Evolutionary conservation across 2,113 vertebrate species (phyloP).

Genomic region (Carollia perspicillata): DNA sequence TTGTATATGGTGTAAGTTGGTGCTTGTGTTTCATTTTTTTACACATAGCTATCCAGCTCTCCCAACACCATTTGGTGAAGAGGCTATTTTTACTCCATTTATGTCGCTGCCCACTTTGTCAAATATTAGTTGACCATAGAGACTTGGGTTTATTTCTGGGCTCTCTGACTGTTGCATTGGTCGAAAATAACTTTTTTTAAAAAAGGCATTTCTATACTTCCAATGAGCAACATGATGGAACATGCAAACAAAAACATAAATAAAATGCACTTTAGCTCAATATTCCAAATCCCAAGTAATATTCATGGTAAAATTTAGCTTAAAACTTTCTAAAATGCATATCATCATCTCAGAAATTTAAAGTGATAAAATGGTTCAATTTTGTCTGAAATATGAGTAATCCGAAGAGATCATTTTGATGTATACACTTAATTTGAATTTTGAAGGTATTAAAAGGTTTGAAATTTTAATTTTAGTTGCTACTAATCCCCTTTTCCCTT

Average conservation of each 20-base stretch:
- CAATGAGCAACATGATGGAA: neutral
- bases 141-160: too few relatives aligned
- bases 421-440: neutral
- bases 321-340: neutral
- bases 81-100: too few relatives aligned
- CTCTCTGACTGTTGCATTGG: too few relatives aligned
- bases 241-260: neutral
- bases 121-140: too few relatives aligned
- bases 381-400: neutral
- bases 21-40: too few relatives aligned
- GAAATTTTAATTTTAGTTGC: neutral
- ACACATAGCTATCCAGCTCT: too few relatives aligned
- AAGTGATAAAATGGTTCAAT: neutral
- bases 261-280: neutral
- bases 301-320: neutral
- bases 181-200: neutral
- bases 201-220: neutral
- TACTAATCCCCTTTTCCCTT: neutral
- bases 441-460: neutral
- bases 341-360: neutral
- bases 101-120: too few relatives aligned
- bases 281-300: neutral
- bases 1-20: too few relatives aligned
- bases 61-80: too few relatives aligned
- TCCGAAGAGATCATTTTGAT: neutral